Base-by-base conservation (phyloP, 2,797 vertebrate genomes). In the Rhinatrema bivittatum region DNA sequence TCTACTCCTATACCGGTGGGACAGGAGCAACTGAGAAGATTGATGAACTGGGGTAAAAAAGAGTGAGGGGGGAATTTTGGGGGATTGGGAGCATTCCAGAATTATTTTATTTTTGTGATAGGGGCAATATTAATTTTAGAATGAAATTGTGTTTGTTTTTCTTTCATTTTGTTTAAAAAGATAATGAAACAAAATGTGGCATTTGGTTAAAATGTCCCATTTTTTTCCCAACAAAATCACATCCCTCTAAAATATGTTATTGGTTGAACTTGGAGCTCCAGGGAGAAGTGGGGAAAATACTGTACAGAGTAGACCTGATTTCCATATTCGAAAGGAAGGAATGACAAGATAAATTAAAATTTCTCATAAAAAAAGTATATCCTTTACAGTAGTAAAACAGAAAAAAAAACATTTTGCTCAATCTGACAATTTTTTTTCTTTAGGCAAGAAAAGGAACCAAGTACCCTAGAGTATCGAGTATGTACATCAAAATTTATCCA, bases 401-500 rank as follows among this genome's bases (percentile, higher is more conserved):
- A 53, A 49, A 68, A 73, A 61, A 30, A 46, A 54, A 49, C 62
- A 53, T 70, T 77, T n/a, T 11, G 12, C 69, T 69, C 74, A 66
- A 74, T 72, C 53, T 12, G 43, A 65, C 58, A 70, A 62, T 70
- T 76, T 79, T 78, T 74, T 76, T 62, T 79, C 78, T 74, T 76
- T 62, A 66, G 39, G 43, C 56, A 53, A 62, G 40, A 69, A 65
- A 41, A 42, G 64, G 70, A 68, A 59, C 40, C 50, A 54, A 69
- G 41, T 71, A 62, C 62, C 66, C 68, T 29, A 49, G 66, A 74
- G 60, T 52, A 62, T 62, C 68, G 62, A 61, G 79, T 70, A 66
- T 70, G 81, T 74, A 70, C 70, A 71, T 64, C 76, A 72, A 79
- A 78, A 81, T 84, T 81, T 76, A 74, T 58, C 66, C 61, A 69